Evolutionary conservation across 2,113 vertebrate genomes (phyloP).

Genomic region (Poeciliopsis prolifica): DNA sequence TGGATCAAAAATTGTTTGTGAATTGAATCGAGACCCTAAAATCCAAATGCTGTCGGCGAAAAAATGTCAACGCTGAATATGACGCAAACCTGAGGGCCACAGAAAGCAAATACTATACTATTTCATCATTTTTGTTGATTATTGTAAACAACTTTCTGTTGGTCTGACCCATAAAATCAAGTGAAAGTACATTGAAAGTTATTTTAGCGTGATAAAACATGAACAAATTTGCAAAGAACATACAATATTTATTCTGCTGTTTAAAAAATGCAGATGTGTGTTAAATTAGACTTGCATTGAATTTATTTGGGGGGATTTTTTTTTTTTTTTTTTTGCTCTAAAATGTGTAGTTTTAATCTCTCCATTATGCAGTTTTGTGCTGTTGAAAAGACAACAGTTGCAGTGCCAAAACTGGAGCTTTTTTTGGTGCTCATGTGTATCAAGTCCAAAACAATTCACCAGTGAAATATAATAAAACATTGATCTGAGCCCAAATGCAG

Average conservation of each 20-base stretch:
- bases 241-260: background rate
- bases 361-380: background rate
- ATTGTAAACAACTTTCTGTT: no score
- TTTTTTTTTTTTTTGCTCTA: background rate
- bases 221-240: background rate
- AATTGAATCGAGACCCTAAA: no score
- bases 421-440: background rate
- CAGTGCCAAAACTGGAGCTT: constrained; percentile 13
- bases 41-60: no score
- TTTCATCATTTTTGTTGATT: no score
- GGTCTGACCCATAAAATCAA: no score
- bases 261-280: background rate
- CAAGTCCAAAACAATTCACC: constrained; percentile 13
- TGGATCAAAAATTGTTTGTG: no score
- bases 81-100: no score
- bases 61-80: no score
- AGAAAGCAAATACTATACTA: no score
- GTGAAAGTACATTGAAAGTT: no score
- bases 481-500: background rate
- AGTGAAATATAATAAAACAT: background rate
- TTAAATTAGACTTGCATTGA: background rate
- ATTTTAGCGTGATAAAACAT: background rate
- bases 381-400: background rate
- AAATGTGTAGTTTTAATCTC: background rate
- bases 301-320: background rate